These are phyloP conservation scores for Neosilurus mollespiculum DNA, from an alignment of 2,797 vertebrate species.

Conservation along the genomic window DNA sequence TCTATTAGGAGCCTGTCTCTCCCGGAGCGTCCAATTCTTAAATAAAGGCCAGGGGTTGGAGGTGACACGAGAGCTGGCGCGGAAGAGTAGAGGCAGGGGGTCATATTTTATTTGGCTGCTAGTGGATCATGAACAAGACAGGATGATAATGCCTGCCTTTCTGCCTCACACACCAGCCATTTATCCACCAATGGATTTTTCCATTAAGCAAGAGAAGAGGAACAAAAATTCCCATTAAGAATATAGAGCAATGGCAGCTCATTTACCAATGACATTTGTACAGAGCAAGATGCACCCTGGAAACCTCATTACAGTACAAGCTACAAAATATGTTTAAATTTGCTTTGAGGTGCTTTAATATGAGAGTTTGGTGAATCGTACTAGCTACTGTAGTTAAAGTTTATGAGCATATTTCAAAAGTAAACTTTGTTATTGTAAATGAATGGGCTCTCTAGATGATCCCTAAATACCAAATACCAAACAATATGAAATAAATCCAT, in stretches of 20 bases:
- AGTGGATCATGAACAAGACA: constrained; percentile 34
- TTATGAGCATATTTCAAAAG: constrained; percentile 14
- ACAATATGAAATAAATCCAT: neutral
- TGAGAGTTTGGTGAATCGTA: neutral
- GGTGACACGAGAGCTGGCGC: constrained; percentile 50
- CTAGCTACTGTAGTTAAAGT: neutral
- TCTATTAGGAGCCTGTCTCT: constrained; percentile 49
- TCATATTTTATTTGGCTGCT: constrained; percentile 49
- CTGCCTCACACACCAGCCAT: constrained; percentile 35
- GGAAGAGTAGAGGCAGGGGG: constrained; percentile 38
- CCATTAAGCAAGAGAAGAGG: constrained; percentile 47
- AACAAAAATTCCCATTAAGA: constrained; percentile 50
- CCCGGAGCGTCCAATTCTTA: constrained; percentile 44
- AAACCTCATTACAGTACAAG: constrained; percentile 32
- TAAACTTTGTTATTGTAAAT: constrained; percentile 9
- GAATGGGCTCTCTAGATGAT: neutral
- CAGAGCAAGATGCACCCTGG: constrained; percentile 17
- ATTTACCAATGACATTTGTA: constrained; percentile 48
- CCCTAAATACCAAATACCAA: neutral
- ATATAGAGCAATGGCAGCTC: constrained; percentile 47
- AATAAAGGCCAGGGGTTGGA: constrained; percentile 51
- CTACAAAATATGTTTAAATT: constrained; percentile 24
- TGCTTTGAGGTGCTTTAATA: constrained; percentile 27
- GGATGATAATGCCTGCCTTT: constrained; percentile 40
- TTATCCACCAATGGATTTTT: constrained; percentile 50